phyloP scores from a whole-genome alignment of 53 echinoderm and acorn worm species.

The Henricia sp. region DNA sequence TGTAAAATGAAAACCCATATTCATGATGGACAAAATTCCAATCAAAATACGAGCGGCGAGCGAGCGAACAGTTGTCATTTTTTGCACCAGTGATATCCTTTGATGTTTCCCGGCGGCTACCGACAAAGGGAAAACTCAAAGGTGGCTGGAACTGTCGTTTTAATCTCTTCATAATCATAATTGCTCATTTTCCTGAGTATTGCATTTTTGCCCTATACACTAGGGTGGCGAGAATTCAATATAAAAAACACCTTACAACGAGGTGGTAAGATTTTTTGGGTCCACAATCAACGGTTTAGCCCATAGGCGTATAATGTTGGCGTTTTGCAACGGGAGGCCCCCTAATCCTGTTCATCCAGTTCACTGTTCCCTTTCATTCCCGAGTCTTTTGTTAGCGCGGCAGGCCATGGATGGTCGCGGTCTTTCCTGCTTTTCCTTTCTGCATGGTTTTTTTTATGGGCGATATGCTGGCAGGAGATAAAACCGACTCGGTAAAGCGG shows the following conservation, averaged over 20 bases:
- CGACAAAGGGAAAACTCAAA: conserved; percentile 42
- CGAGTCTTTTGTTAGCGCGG: conserved; percentile 35
- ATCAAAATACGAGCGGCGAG: conserved; percentile 43
- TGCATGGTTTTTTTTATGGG: conserved; percentile 49
- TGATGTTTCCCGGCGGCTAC: conserved; percentile 42
- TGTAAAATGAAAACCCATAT: background rate
- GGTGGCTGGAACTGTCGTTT: conserved; percentile 42
- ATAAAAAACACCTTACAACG: conserved; percentile 26
- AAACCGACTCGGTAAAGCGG: conserved; percentile 37
- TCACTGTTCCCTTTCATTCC: conserved; percentile 43
- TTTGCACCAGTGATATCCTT: conserved; percentile 28
- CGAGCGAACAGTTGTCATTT: conserved; percentile 55
- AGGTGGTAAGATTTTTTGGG: conserved; percentile 10
- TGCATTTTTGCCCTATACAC: background rate
- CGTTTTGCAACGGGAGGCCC: conserved; percentile 20
- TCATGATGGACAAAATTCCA: conserved; percentile 26
- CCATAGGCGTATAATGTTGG: conserved; percentile 62
- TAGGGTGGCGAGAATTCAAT: conserved; percentile 1
- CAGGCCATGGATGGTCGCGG: conserved; percentile 52
- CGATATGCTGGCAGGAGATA: conserved; percentile 56
- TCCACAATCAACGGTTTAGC: conserved; percentile 49
- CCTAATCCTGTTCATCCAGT: conserved; percentile 57
- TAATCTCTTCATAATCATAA: conserved; percentile 41
- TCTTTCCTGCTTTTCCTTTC: conserved; percentile 20
- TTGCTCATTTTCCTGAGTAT: conserved; percentile 53